Conservation (phyloP, 2,888 invertebrate genomes). For the Synanthedon myopaeformis region DNA sequence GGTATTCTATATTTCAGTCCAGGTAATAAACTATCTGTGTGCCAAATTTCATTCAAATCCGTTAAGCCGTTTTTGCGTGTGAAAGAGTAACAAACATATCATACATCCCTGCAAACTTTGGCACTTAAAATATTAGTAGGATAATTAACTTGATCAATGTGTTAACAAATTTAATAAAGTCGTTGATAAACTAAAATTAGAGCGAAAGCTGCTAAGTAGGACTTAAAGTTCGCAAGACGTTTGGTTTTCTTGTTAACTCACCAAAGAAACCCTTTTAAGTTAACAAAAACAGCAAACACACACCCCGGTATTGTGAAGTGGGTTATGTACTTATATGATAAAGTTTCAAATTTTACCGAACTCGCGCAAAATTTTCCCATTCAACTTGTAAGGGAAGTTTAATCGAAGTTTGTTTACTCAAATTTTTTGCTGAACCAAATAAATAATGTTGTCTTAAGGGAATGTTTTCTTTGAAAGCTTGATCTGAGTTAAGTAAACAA, state of each 20-base stretch:
- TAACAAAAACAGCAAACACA: neutral
- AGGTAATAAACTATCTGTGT: too few species aligned
- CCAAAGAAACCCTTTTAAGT: slow-evolving; percentile 3
- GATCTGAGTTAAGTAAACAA: too few species aligned
- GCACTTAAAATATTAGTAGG: too few species aligned
- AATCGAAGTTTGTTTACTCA: slow-evolving; percentile 9
- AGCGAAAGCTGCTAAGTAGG: neutral
- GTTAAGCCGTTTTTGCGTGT: too few species aligned
- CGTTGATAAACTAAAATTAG: neutral
- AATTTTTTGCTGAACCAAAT: slow-evolving; percentile 5
- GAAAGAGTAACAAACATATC: too few species aligned
- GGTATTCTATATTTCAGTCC: too few species aligned
- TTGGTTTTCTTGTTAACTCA: slow-evolving; percentile 6
- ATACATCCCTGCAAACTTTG: too few species aligned
- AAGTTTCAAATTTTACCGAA: slow-evolving; percentile 9
- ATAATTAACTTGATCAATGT: too few species aligned
- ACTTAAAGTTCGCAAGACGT: slow-evolving; percentile 3
- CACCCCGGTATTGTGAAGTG: neutral
- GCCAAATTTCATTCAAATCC: too few species aligned
- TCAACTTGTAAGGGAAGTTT: slow-evolving; percentile 9
- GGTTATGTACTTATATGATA: slow-evolving; percentile 6
- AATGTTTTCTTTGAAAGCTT: too few species aligned
- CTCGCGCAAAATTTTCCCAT: slow-evolving; percentile 11
- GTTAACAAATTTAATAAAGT: too few species aligned
- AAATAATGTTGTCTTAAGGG: neutral